phyloP scores from a whole-genome alignment of 2,888 invertebrate species.

The Monoplex corrugatus region DNA sequence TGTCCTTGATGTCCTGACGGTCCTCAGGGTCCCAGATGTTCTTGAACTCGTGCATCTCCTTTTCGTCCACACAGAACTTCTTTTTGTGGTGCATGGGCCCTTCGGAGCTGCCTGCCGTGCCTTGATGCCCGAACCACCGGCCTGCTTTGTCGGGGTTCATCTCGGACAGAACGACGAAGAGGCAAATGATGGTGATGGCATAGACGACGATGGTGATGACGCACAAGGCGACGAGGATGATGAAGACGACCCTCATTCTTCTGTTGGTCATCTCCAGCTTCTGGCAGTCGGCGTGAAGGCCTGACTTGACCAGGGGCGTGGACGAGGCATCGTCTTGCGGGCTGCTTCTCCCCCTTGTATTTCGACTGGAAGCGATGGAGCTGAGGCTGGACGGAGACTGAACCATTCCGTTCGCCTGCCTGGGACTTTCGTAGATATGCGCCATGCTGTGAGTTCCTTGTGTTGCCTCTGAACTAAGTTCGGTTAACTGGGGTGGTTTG shows the following conservation, averaged over 20 bases:
- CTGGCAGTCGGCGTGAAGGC: not conserved
- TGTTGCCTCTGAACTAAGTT: too few relatives aligned
- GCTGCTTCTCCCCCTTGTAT: too few relatives aligned
- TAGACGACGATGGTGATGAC: not conserved
- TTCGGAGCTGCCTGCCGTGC: not conserved
- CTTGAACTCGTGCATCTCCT: not conserved
- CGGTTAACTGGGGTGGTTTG: too few relatives aligned
- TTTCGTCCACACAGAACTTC: not conserved
- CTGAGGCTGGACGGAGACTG: too few relatives aligned
- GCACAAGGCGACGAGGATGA: not conserved
- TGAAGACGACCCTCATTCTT: not conserved
- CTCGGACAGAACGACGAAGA: not conserved
- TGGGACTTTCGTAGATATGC: too few relatives aligned
- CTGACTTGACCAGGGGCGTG: too few relatives aligned
- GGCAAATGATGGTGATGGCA: not conserved
- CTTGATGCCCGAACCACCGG: not conserved
- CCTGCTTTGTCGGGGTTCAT: not conserved
- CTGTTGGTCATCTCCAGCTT: not conserved
- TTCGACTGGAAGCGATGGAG: too few relatives aligned
- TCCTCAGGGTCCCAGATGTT: conserved; percentile 9
- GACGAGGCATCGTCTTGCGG: too few relatives aligned
- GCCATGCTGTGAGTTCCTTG: too few relatives aligned
- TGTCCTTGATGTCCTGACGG: not conserved
- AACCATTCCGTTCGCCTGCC: too few relatives aligned
- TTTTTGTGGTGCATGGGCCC: not conserved